A percentile compares a stretch with the other conserved stretches of the same genome.
These are phyloP conservation scores for Podiceps cristatus DNA, from an alignment of 2,113 vertebrate genomes.

Conservation along the genomic window DNA sequence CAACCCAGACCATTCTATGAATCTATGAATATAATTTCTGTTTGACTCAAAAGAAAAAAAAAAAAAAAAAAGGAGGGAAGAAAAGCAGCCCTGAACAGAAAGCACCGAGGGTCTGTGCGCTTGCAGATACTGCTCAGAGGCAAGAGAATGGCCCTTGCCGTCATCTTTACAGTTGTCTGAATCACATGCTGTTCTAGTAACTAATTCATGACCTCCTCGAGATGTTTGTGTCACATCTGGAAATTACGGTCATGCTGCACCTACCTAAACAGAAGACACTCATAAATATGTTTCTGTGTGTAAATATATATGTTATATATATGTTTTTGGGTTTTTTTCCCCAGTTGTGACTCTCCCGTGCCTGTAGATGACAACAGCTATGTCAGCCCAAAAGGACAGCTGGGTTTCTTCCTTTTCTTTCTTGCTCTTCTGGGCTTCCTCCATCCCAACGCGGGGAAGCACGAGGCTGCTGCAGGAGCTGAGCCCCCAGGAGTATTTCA, in stretches of 20 bases:
- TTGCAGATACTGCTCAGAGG: background rate
- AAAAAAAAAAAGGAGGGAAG: background rate
- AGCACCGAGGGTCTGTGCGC: background rate
- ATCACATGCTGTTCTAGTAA: background rate
- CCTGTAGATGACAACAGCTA: background rate
- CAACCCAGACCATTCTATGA: no score
- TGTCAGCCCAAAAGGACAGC: background rate
- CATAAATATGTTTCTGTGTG: accelerated
- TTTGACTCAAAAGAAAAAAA: background rate
- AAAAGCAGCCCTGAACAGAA: background rate
- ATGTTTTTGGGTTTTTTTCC: background rate
- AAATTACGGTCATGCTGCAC: background rate
- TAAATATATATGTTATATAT: accelerated
- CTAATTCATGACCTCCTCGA: background rate
- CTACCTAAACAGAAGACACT: background rate
- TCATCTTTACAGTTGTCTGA: background rate
- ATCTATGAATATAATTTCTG: background rate
- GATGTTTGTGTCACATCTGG: background rate
- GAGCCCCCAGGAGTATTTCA: slow-evolving; percentile 47
- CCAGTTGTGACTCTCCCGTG: background rate
- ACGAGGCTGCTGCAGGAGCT: background rate
- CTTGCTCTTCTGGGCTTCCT: slow-evolving; percentile 22
- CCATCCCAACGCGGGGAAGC: accelerated
- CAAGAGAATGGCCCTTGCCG: background rate
- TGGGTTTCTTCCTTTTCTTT: background rate